phyloP scores from a whole-genome alignment of 2,888 invertebrate genomes.

The Synergus laeviventris region DNA sequence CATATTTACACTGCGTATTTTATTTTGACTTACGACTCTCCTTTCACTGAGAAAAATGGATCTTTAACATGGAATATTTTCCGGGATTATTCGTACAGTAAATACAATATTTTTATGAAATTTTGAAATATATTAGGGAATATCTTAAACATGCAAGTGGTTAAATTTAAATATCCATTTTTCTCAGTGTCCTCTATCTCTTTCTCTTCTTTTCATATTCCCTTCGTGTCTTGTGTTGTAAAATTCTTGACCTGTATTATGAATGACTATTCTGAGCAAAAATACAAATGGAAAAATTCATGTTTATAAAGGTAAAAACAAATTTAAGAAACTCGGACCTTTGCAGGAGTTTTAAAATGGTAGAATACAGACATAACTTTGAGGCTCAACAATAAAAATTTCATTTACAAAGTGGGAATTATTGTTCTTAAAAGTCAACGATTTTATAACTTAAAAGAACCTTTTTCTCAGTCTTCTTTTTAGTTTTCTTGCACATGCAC shows the following conservation, averaged over 20 bases:
- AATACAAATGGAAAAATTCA: neutral
- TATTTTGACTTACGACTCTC: constrained; percentile 47
- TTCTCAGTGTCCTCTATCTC: constrained; percentile 20
- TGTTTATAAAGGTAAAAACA: constrained; percentile 2
- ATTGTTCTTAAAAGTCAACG: neutral
- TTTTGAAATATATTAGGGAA: too few relatives aligned
- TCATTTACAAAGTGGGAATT: neutral
- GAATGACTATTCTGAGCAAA: neutral
- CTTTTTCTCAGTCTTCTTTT: neutral
- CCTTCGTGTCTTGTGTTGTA: neutral
- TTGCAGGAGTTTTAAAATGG: neutral
- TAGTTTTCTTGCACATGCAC: constrained; percentile 10
- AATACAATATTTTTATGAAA: too few relatives aligned
- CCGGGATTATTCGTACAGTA: too few relatives aligned
- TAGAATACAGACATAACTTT: neutral
- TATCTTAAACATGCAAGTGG: too few relatives aligned
- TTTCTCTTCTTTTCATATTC: constrained; percentile 40
- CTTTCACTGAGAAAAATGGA: neutral
- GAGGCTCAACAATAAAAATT: neutral
- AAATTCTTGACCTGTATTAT: neutral
- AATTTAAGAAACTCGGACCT: neutral
- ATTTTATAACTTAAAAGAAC: neutral
- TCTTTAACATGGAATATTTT: too few relatives aligned
- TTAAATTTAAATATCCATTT: too few relatives aligned
- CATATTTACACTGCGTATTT: constrained; percentile 56